phyloP scores from a whole-genome alignment of 2,888 invertebrate species.

The Agapostemon virescens region DNA sequence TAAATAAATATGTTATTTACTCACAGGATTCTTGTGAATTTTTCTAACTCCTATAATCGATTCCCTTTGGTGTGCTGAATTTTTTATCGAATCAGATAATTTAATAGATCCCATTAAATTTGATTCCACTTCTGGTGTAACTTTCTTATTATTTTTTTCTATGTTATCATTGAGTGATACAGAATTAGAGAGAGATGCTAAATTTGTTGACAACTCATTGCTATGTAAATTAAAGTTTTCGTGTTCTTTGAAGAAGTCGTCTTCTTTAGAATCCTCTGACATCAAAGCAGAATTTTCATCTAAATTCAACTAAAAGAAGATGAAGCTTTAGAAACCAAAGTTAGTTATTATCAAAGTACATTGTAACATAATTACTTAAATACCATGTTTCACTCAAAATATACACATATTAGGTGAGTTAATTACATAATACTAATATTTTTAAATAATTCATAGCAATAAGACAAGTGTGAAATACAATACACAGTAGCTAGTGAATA shows the following conservation, averaged over 20 bases:
- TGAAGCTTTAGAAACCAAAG: not conserved
- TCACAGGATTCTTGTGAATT: constrained; percentile 86
- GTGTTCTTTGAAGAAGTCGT: constrained; percentile 95
- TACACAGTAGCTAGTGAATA: not conserved
- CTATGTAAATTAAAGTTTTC: constrained; percentile 79
- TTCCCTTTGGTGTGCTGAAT: constrained; percentile 81
- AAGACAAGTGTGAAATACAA: constrained; percentile 17
- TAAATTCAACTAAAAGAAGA: constrained; percentile 85
- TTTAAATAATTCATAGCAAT: not conserved
- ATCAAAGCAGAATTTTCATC: constrained; percentile 84
- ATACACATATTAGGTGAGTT: constrained; percentile 31
- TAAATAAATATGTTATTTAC: constrained; percentile 65
- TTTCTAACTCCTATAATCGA: constrained; percentile 88
- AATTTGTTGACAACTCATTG: constrained; percentile 58
- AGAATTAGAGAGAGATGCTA: constrained; percentile 28
- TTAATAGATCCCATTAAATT: constrained; percentile 73
- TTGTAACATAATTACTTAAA: constrained; percentile 14
- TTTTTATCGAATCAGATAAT: constrained; percentile 68
- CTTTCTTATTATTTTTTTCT: constrained; percentile 45
- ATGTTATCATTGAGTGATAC: constrained; percentile 27
- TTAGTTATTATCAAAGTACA: not conserved
- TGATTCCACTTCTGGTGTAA: constrained; percentile 40
- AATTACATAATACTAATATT: constrained; percentile 26
- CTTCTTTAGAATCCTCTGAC: constrained; percentile 87
- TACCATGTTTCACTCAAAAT: not conserved